Percentiles rank a stretch among this genome's conserved stretches.
Evolutionary conservation across 2,888 invertebrate species (phyloP).

Genomic region (Drosophila paramelanica): DNA sequence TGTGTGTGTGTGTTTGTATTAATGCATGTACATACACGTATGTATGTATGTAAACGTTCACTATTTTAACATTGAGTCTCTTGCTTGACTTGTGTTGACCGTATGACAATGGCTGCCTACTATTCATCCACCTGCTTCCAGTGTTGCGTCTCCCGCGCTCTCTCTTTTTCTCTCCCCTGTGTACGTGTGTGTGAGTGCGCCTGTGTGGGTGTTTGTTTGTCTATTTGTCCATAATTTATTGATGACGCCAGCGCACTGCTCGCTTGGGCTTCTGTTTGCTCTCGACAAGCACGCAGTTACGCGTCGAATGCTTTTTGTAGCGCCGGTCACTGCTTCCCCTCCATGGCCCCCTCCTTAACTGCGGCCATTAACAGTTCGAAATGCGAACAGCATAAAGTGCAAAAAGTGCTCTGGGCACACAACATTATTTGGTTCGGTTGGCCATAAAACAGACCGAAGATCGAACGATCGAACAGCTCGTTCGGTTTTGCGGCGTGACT

Average conservation of each 20-base stretch:
- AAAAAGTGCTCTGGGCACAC: slow-evolving; percentile 18
- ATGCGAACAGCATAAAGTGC: slow-evolving; percentile 16
- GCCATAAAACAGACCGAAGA: slow-evolving; percentile 24
- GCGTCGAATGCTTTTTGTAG: slow-evolving; percentile 40
- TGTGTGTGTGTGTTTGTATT: not conserved
- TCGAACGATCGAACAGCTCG: slow-evolving; percentile 17
- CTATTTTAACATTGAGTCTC: slow-evolving; percentile 7
- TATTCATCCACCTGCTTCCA: slow-evolving; percentile 33
- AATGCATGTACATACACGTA: not conserved
- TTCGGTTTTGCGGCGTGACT: slow-evolving; percentile 31
- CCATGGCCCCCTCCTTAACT: not conserved
- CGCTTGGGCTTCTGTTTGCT: slow-evolving; percentile 52
- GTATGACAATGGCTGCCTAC: slow-evolving; percentile 34
- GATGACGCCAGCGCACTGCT: slow-evolving; percentile 43
- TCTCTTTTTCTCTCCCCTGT: not conserved
- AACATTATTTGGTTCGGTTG: slow-evolving; percentile 3
- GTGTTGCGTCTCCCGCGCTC: slow-evolving; percentile 10
- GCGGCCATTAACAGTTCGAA: slow-evolving; percentile 2
- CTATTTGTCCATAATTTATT: slow-evolving; percentile 36
- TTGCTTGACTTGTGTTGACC: slow-evolving; percentile 6
- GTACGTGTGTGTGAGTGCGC: slow-evolving; percentile 2
- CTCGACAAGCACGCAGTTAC: slow-evolving; percentile 53
- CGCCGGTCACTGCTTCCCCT: slow-evolving; percentile 15
- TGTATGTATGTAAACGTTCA: slow-evolving; percentile 3
- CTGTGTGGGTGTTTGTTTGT: slow-evolving; percentile 18